These are phyloP conservation scores for Gadus macrocephalus DNA, from an alignment of 2,113 vertebrate genomes.

Conservation along the genomic window DNA sequence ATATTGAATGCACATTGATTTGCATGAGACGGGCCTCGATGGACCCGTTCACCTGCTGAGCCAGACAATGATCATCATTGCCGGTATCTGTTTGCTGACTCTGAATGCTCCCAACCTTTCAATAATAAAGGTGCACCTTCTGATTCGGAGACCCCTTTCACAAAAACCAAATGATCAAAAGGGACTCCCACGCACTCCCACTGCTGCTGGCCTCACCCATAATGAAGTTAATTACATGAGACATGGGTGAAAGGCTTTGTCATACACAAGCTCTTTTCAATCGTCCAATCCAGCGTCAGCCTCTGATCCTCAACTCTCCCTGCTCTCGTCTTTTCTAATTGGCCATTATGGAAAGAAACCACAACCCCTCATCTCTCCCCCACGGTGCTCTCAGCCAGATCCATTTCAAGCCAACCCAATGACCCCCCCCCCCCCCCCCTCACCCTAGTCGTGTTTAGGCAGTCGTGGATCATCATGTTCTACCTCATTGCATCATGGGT, in stretches of 20 bases:
- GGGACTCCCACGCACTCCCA: constrained; percentile 21
- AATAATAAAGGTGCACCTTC: constrained; percentile 13
- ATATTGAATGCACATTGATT: neutral
- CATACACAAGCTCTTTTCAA: constrained; percentile 43
- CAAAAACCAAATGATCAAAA: constrained; percentile 59
- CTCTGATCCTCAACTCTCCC: constrained; percentile 42
- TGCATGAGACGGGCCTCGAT: neutral
- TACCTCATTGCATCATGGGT: constrained; percentile 55
- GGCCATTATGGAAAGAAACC: constrained; percentile 42
- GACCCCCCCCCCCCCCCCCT: neutral
- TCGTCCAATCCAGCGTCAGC: constrained; percentile 40
- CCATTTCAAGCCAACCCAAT: constrained; percentile 31
- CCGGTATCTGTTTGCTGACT: neutral
- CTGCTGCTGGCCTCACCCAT: constrained; percentile 44
- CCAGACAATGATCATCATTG: constrained; percentile 6
- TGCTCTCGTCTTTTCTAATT: constrained; percentile 51
- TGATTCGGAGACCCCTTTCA: constrained; percentile 56
- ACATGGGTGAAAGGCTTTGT: constrained; percentile 58
- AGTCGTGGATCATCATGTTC: constrained; percentile 48
- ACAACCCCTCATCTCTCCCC: constrained; percentile 33
- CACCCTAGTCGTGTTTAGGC: constrained; percentile 29
- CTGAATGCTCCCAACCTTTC: neutral
- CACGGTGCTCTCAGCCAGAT: constrained; percentile 28
- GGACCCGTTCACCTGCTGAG: constrained; percentile 17
- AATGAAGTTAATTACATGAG: constrained; percentile 67